Base-by-base conservation (phyloP, 2,888 invertebrate genomes). In the Lamellibrachia columna region DNA sequence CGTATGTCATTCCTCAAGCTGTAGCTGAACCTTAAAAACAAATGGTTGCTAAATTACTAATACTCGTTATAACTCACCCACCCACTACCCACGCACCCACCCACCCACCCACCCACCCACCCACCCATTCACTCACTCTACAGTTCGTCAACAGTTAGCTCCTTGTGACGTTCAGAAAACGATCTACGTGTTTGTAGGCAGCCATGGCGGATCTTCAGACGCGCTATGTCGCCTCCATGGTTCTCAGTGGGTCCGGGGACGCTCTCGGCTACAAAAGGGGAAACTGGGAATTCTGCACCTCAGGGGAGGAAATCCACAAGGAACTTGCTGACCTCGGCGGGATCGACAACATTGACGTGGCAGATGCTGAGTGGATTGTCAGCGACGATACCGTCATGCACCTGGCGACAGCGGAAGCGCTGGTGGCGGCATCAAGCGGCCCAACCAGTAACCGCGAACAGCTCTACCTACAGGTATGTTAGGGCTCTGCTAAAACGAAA, bases 371-470 rank as follows among this genome's bases (percentile, higher is more conserved):
- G 0, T 96, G 96, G 96, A 94, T 93, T n/a, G 95, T 96, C 1
- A 96, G 96, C 94, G 96, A 96, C 94, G 96, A 96, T 92, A 96
- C 96, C 6, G 96, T 96, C 4, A 95, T 96, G 95, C 96, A 96
- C 94, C 92, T 96, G 8, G 96, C 96, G 9, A 96, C 96, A 53
- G 96, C 95, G 8, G 95, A 96, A 75, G 75, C 75, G n/a, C 22
- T 75, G 75, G 75, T 94, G 95, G 95, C 95, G 93, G 15, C 75
- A 75, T 22, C 75, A 0, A 15, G 75, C 75, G 75, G 75, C 15
- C 75, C 75, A 22, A 75, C 15, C 75, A 75, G 6, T 75, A n/a
- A 75, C n/a, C 22, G 15, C 22, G 75, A 75, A 6, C 15, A 75
- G n/a, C 75, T 75, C n/a, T 75, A 75, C 75, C 75, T 75, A 22